Base-by-base conservation (phyloP, 2,888 invertebrate species). In the Campoletis raptor region DNA sequence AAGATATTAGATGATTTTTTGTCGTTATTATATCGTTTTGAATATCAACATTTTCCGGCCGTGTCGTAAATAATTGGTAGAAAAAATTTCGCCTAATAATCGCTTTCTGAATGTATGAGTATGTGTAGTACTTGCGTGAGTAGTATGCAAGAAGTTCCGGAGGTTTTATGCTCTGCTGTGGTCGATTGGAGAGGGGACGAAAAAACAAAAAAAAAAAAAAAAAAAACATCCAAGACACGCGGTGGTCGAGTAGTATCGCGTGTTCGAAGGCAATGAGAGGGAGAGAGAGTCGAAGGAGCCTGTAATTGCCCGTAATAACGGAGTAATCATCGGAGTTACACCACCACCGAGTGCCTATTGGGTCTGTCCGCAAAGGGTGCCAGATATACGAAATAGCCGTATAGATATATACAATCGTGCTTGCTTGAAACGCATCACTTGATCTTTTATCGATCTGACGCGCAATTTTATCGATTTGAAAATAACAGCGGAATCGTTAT, bases 281-380 rank as follows among this genome's bases (percentile, higher is more conserved):
- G 30, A 52, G 52, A 78, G 57, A 81, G 72, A 30, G 30, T 66
- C 81, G 73, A 87, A 84, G 87, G 76, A 74, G 77, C 83, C 90
- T 89, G 88, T 90, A 90, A 91, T 91, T 90, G 89, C 88, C 80
- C 21, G 88, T 91, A 91, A 91, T 91, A 90, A 89, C 90, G 86
- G 90, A 89, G 90, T 90, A 90, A 90, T 90, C 90, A 90, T 83
- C 86, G 85, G 89, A 89, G 90, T 91, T 91, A 90, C 90, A 90
- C 90, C 90, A 89, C 82, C 87, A 81, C 74, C 36, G 85, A 76
- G 83, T 81, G 85, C 54, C 85, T 45, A 36, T 82, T 77, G 83
- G 67, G 78, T 74, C 79, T 78, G 30, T 61, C 30, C 78, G 66
- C 72, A 64, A 57, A 82, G 83, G 84, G 82, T 76, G 85, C 77